Base-by-base conservation (phyloP, 2,113 vertebrate species). In the Seriola aureovittata region DNA sequence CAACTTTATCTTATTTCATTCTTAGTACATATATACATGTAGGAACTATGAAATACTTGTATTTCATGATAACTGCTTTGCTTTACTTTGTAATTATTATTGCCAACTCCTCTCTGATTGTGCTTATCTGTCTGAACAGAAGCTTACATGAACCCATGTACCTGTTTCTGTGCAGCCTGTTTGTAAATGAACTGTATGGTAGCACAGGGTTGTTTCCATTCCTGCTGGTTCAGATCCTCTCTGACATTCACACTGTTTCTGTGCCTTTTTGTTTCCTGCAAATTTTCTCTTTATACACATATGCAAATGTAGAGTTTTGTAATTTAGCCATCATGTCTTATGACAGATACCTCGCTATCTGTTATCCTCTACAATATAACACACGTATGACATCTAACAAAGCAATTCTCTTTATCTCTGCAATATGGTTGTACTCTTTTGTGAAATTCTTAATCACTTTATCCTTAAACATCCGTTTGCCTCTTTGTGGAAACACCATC, bases 201-300 rank as follows among this genome's bases (percentile, higher is more conserved):
- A 60, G 55, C 2, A 73, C 57, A 52, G 71, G 42, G 1, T 10
- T 78, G 32, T 78, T 70, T 23, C 65, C 68, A 10, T 46, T 80
- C 13, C 23, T 71, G 0, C 48, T 80, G 68, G 0, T 57, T n/a
- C 78, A 80, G 8, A 42, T 71, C 1, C 67, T 79, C 6, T 54
- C 67, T 5, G 77, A 71, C 17, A 0, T 64, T 11, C 77, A 71
- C 77, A 17, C 4, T 2, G 48, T 72, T 17, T 23, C 59, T 46
- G 23, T 3, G 21, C 2, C 68, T 0, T 4, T 66, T 0, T 73
- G 60, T 16, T 73, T 66, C 7, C 64, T 85, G 25, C 94, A 94
- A 14, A 82, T 91, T 42, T 95, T 82, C 60, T 88, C 71, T 68
- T 64, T 95, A 4, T 90, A 91, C 13, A 81, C 89, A 0, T 91